Conservation (phyloP, 2,797 vertebrate species). For the Morelia viridis region DNA sequence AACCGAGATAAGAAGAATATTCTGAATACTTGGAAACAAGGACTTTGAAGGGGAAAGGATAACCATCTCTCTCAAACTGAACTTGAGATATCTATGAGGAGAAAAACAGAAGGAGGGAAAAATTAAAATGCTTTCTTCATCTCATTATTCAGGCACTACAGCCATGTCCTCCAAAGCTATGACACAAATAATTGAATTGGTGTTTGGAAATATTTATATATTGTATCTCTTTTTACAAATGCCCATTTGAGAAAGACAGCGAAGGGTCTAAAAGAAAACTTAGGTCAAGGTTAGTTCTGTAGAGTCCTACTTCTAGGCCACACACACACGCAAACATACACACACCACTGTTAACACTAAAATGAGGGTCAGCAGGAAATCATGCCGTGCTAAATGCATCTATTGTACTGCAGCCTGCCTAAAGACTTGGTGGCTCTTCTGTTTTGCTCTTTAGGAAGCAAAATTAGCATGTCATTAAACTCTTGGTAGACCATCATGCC, state of each 20-base stretch:
- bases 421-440: too few species aligned
- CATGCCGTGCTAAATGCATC: background rate
- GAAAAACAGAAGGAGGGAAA: constrained; percentile 33
- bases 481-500: background rate
- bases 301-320: background rate
- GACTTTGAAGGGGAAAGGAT: constrained; percentile 25
- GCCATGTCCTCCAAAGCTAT: constrained; percentile 28
- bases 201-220: constrained; percentile 17
- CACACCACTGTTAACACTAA: background rate
- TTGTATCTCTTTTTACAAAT: constrained; percentile 37
- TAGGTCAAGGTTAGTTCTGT: background rate
- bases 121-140: constrained; percentile 37
- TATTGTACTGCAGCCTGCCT: background rate
- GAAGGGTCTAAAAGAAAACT: background rate
- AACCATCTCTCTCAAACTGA: constrained; percentile 32
- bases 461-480: background rate
- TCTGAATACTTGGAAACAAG: constrained; percentile 31
- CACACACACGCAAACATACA: background rate
- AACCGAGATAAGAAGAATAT: constrained; percentile 39
- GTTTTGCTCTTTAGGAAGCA: background rate
- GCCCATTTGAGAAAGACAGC: constrained; percentile 3
- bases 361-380: background rate
- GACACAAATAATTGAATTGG: constrained; percentile 7
- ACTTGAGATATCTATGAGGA: constrained; percentile 31
- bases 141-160: constrained; percentile 28